Evolutionary conservation across 2,113 vertebrate species (phyloP), one percentile per base, ranked within the genome.

Genomic region (Melanotaenia duboulayi): DNA sequence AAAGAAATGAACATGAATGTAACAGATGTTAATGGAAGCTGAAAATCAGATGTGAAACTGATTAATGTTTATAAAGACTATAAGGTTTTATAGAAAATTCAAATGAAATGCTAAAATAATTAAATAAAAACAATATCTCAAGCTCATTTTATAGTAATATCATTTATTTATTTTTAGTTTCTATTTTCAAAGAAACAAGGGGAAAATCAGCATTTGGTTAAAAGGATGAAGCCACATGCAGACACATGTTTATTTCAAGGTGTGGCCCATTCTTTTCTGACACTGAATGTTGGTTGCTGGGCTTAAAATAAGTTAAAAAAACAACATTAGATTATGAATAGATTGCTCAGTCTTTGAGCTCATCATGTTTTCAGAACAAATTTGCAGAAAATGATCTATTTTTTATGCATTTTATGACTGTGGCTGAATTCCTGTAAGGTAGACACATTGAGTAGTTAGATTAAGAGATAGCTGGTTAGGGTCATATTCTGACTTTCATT

Each of bases 181-280:
- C 32, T 35, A 6, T 5, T 35, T 35, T 35, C 5, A 35, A 35
- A 35, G 32, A 35, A 35, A 28, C 28, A 28, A 28, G 6, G 28
- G 28, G 28, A 6, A 28, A 19, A 42, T 32, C 19, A 17, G 32
- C 28, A 23, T 35, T 51, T 28, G 4, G 0, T 55, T 62, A 23
- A 46, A 44, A 13, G 37, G 19, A 63, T 13, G 13, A 2, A 44
- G 10, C 2, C 32, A 35, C 6, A 13, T 12, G 7, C 9, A 12
- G 37, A 42, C 56, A 35, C 14, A 40, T 57, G 62, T 59, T 52
- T 39, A 9, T 35, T 59, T 52, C 44, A 69, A 25, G 70, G 60
- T 0, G 40, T n/a, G 64, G 59, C 56, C 28, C 50, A 17, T 71
- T 72, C 49, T 67, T 54, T 4, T 11, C 4, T 3, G 20, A 49